phyloP scores from a whole-genome alignment of 2,113 vertebrate species.

The Mustela nigripes region DNA sequence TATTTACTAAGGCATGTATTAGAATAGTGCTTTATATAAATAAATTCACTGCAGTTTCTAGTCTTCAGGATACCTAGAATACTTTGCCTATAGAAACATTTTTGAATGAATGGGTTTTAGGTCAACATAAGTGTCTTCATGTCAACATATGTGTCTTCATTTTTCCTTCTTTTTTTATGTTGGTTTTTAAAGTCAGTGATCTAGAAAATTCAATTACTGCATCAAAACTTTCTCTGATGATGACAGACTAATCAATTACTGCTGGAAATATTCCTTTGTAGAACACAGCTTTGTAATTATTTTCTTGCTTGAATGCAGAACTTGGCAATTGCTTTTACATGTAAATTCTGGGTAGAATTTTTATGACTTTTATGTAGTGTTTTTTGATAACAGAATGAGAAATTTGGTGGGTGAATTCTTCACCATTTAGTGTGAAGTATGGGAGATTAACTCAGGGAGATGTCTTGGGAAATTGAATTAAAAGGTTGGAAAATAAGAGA shows the following conservation, averaged over 20 bases:
- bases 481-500: neutral
- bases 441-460: neutral
- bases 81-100: neutral
- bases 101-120: neutral
- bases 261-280: neutral
- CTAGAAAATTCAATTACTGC: neutral
- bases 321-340: neutral
- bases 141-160: neutral
- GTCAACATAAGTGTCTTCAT: neutral
- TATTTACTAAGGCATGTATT: neutral
- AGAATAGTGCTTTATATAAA: neutral
- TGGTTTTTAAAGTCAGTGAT: conserved; percentile 11
- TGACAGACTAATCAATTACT: neutral
- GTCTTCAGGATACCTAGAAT: neutral
- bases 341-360: neutral
- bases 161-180: neutral
- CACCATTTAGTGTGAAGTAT: neutral
- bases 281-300: neutral
- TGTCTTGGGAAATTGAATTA: neutral
- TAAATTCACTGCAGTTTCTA: neutral
- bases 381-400: neutral
- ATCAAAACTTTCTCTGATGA: neutral
- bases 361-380: neutral
- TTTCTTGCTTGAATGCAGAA: neutral
- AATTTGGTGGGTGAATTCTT: neutral